phyloP scores from a whole-genome alignment of 2,888 invertebrate species.

The Troides oblongomaculatus region DNA sequence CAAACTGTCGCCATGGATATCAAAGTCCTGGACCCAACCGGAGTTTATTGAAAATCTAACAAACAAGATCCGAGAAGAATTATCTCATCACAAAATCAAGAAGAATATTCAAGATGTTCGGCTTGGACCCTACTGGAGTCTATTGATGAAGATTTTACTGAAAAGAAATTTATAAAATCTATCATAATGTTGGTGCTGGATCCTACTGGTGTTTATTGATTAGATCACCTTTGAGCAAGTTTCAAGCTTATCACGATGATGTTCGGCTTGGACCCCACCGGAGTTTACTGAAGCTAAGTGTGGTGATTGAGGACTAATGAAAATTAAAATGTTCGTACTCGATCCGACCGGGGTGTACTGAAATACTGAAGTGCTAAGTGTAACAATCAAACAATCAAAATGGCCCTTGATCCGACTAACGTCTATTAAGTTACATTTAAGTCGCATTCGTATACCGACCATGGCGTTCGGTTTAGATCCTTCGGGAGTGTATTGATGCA shows the following conservation, averaged over 20 bases:
- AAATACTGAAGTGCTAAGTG: slow-evolving; percentile 42
- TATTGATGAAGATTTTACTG: slow-evolving; percentile 47
- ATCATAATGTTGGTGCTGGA: slow-evolving; percentile 66
- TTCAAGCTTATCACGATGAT: slow-evolving; percentile 45
- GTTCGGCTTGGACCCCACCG: slow-evolving; percentile 68
- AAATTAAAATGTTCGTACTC: slow-evolving; percentile 64
- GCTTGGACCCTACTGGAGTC: slow-evolving; percentile 68
- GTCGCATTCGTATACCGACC: slow-evolving; percentile 38
- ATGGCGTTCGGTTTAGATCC: slow-evolving; percentile 64
- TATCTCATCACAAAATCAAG: background rate
- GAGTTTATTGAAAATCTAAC: slow-evolving; percentile 60
- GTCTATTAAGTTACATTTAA: slow-evolving; percentile 43
- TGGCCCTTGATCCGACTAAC: slow-evolving; percentile 48
- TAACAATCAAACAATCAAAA: slow-evolving; percentile 37
- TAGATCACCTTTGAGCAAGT: background rate
- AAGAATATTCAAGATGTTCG: slow-evolving; percentile 50
- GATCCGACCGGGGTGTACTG: slow-evolving; percentile 74
- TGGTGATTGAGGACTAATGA: slow-evolving; percentile 37
- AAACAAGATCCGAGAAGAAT: slow-evolving; percentile 1
- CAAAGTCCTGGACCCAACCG: slow-evolving; percentile 75
- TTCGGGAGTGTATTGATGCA: slow-evolving; percentile 58
- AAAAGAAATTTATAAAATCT: slow-evolving; percentile 29
- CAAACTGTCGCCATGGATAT: slow-evolving; percentile 62
- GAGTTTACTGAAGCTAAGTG: slow-evolving; percentile 62
- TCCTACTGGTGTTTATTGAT: slow-evolving; percentile 64